A percentile compares a stretch with the other conserved stretches of the same genome.
phyloP scores from a whole-genome alignment of 2,113 vertebrate genomes.

The Lepisosteus oculatus region DNA sequence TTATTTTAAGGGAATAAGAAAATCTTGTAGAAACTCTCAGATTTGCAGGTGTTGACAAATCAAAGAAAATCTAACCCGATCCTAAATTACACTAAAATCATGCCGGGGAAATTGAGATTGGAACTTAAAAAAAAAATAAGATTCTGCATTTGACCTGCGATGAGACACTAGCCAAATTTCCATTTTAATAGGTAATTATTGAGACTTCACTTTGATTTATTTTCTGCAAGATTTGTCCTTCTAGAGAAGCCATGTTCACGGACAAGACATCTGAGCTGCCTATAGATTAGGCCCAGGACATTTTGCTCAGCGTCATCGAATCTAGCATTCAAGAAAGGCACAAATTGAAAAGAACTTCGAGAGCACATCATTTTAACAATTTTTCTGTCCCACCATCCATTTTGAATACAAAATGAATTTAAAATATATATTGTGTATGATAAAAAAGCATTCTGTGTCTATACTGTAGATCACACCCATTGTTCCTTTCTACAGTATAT shows the following conservation, averaged over 20 bases:
- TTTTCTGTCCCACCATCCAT: too few relatives aligned
- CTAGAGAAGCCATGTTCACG: neutral
- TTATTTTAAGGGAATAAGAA: neutral
- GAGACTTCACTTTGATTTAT: slow-evolving; percentile 30
- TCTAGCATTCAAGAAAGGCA: too few relatives aligned
- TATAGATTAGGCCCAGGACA: neutral
- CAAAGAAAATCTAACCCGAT: slow-evolving; percentile 15
- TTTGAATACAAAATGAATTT: too few relatives aligned
- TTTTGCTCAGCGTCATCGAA: too few relatives aligned
- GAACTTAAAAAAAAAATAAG: slow-evolving; percentile 3
- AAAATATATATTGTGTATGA: too few relatives aligned
- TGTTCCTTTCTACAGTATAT: too few relatives aligned
- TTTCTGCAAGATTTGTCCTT: slow-evolving; percentile 21
- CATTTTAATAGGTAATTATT: slow-evolving; percentile 32
- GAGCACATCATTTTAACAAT: too few relatives aligned
- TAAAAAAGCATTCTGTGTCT: too few relatives aligned
- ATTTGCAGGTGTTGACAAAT: slow-evolving; percentile 15
- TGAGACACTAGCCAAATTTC: slow-evolving; percentile 13
- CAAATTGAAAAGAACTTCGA: too few relatives aligned
- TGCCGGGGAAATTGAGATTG: slow-evolving; percentile 4
- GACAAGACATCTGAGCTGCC: slow-evolving; percentile 14
- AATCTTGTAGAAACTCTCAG: neutral
- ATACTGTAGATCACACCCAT: too few relatives aligned
- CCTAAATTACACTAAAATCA: neutral
- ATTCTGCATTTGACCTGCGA: slow-evolving; percentile 15